Percentiles rank a stretch among this genome's conserved stretches.
phyloP scores from a whole-genome alignment of 2,113 vertebrate species.

The Pachycephala philippinensis region DNA sequence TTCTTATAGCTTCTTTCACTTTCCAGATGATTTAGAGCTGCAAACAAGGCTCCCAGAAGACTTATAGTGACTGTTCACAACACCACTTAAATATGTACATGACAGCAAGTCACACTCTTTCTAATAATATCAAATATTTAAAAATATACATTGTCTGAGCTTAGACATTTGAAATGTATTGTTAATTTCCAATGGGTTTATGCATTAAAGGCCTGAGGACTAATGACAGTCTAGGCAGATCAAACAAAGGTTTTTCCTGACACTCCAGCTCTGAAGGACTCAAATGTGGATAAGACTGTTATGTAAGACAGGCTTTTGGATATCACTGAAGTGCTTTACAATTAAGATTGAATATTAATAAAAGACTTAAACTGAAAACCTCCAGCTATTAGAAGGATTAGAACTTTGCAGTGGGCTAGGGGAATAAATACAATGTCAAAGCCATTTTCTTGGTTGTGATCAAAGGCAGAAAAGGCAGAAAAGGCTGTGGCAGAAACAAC shows the following conservation, averaged over 20 bases:
- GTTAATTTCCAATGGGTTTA: background rate
- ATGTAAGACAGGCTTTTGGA: conserved; percentile 44
- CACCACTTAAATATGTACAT: background rate
- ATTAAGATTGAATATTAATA: conserved; percentile 67
- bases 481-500: background rate
- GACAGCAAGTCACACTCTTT: background rate
- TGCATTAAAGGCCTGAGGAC: background rate
- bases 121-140: conserved; percentile 14
- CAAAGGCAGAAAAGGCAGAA: conserved; percentile 35
- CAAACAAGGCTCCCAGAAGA: background rate
- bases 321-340: conserved; percentile 52
- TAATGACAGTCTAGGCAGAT: conserved; percentile 7
- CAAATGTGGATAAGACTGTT: conserved; percentile 53
- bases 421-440: conserved; percentile 11
- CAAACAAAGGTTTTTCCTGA: conserved; percentile 19
- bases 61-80: background rate
- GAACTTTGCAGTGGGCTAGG: background rate
- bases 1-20: background rate
- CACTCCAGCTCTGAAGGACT: conserved; percentile 33
- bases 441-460: conserved; percentile 4
- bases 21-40: background rate
- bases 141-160: background rate
- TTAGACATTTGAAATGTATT: background rate
- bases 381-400: conserved; percentile 65
- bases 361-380: conserved; percentile 47